Conservation (phyloP, 2,888 invertebrate species). For the Sthenelais limicola region DNA sequence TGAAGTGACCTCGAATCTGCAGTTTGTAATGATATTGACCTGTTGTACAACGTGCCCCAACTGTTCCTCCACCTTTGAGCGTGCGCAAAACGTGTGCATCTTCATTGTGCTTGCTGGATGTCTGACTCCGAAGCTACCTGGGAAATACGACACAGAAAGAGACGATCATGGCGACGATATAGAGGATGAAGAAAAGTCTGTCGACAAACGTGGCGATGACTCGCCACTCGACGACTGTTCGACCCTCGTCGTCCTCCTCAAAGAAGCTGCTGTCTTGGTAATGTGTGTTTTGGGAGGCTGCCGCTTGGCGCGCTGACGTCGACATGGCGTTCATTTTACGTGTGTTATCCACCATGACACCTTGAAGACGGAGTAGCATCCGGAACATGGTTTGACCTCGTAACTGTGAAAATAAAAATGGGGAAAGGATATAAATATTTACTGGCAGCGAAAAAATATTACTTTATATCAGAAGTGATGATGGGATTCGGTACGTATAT, state of each 20-base stretch:
- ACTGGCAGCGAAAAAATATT: too few relatives aligned
- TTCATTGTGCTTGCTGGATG: too few relatives aligned
- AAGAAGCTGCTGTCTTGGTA: constrained; percentile 12
- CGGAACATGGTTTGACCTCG: not conserved
- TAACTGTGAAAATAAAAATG: too few relatives aligned
- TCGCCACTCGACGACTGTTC: constrained; percentile 36
- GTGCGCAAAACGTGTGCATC: too few relatives aligned
- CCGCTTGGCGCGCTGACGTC: constrained; percentile 15
- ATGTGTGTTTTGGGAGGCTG: constrained; percentile 7
- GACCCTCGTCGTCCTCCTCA: constrained; percentile 34
- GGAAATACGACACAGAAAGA: constrained; percentile 41
- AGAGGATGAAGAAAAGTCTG: constrained; percentile 43
- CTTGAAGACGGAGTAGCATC: constrained; percentile 24
- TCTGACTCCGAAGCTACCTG: too few relatives aligned
- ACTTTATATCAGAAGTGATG: too few relatives aligned
- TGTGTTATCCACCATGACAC: constrained; percentile 30
- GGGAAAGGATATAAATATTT: too few relatives aligned
- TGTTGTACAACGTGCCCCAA: too few relatives aligned
- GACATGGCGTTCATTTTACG: constrained; percentile 9
- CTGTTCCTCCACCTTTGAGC: too few relatives aligned
- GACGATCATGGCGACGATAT: constrained; percentile 37
- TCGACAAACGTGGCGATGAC: constrained; percentile 38
- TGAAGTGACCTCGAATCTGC: too few relatives aligned
- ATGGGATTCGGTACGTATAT: too few relatives aligned
- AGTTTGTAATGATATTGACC: too few relatives aligned